Evolutionary conservation across 2,888 invertebrate species (phyloP), one percentile per base, ranked within the genome.

Genomic region (Taenaris catops): DNA sequence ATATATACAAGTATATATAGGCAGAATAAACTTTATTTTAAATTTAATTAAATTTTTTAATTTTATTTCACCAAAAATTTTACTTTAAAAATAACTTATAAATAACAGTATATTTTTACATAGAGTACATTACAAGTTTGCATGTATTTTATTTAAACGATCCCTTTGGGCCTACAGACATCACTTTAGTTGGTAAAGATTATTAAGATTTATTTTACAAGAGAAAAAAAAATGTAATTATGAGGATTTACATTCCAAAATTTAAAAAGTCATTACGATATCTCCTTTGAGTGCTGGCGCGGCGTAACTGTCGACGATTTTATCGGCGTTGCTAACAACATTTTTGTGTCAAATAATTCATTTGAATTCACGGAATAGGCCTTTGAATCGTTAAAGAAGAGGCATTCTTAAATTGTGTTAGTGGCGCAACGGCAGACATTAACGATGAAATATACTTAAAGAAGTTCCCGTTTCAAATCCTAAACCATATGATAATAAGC

Each of bases 401-500:
- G 20, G 12, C 27, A 25, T 42, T 34, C 38, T 19, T 9, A 28
- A 21, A 25, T 35, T 31, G 21, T 21, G 38, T 40, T 36, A 37
- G 39, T 32, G 35, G 24, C 35, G 39, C 38, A 40, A 43, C 37
- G 25, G 33, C 35, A 37, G 41, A 38, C 28, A 31, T 35, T 25
- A 31, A 25, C 32, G 28, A 19, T 46, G 45, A 49, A 48, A 48
- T 51, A 49, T 48, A 43, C 46, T 43, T 41, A 16, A 38, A 27
- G 37, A 36, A 41, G 44, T 50, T 40, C 34, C 44, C 39, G 40
- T 42, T 47, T 44, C 43, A 48, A 50, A 47, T 40, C 49, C 48
- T 38, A 43, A 52, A 46, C 29, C 32, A 38, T 50, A 52, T 52
- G 52, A 41, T 50, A 52, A 52, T 52, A 41, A 43, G 46, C 38